A percentile compares a stretch with the other conserved stretches of the same genome.
These are phyloP conservation scores for Lasiurus borealis DNA, from an alignment of 2,113 vertebrate species.

Conservation along the genomic window DNA sequence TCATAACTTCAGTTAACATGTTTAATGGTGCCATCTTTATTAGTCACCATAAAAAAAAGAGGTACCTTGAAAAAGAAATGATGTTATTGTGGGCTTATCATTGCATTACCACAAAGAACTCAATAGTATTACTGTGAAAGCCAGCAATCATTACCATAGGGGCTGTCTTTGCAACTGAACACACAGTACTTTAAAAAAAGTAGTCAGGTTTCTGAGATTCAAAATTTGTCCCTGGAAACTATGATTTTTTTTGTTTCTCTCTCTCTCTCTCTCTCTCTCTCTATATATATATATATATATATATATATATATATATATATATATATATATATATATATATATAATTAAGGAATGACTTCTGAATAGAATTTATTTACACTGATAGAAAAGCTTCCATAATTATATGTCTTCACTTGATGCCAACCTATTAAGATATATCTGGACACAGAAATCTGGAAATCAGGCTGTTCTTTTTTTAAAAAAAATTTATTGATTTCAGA, in stretches of 20 bases:
- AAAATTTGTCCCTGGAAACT: conserved; percentile 10
- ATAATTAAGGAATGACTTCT: background rate
- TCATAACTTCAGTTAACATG: background rate
- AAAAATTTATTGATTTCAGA: too few species aligned
- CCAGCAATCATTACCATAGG: background rate
- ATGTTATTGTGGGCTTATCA: background rate
- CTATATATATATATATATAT: too few species aligned
- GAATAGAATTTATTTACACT: background rate
- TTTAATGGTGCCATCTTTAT: background rate
- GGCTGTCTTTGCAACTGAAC: background rate
- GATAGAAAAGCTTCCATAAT: background rate
- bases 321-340: background rate
- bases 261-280: too few species aligned
- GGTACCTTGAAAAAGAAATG: background rate
- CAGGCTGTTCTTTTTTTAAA: background rate
- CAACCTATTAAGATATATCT: background rate
- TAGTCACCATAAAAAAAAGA: conserved; percentile 20
- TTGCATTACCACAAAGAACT: background rate
- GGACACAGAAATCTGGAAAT: background rate
- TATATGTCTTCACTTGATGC: background rate
- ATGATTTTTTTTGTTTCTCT: background rate
- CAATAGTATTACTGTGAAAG: background rate
- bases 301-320: background rate
- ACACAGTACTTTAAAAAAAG: background rate
- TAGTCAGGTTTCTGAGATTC: background rate